phyloP scores from a whole-genome alignment of 2,113 vertebrate genomes.

The Argyrosomus japonicus region DNA sequence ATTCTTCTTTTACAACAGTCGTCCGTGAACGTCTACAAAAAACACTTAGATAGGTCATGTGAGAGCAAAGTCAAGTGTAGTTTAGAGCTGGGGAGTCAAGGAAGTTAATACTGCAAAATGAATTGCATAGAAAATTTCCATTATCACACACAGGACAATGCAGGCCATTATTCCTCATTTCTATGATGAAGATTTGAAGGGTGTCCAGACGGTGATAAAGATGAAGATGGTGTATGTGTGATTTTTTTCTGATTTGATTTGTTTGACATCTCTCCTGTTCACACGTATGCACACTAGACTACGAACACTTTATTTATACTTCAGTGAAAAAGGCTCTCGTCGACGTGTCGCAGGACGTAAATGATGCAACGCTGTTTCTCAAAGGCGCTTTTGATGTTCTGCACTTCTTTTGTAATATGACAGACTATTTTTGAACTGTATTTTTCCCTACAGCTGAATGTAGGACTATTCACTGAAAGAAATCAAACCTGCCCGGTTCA shows the following conservation, averaged over 20 bases:
- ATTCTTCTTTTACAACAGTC: slow-evolving; percentile 25
- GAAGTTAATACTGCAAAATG: slow-evolving; percentile 5
- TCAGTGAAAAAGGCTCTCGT: too few species aligned
- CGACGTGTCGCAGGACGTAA: not conserved
- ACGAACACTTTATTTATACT: not conserved
- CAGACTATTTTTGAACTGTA: too few species aligned
- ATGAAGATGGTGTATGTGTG: not conserved
- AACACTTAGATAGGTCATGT: slow-evolving; percentile 5
- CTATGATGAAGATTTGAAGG: not conserved
- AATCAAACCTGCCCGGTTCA: not conserved
- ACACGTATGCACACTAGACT: not conserved
- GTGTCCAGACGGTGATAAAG: not conserved
- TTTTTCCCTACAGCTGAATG: too few species aligned
- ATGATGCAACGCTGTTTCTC: not conserved
- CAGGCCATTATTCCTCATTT: not conserved
- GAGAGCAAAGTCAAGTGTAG: slow-evolving; percentile 7
- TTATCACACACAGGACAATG: not conserved
- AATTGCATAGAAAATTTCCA: not conserved
- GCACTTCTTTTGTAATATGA: too few species aligned
- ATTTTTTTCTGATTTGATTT: not conserved
- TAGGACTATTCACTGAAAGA: not conserved
- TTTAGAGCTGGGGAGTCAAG: not conserved
- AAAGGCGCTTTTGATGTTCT: not conserved
- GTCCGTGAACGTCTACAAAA: slow-evolving; percentile 22
- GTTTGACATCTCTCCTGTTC: not conserved